phyloP scores from a whole-genome alignment of 1,140 invertebrate genomes.

The Episyrphus balteatus region DNA sequence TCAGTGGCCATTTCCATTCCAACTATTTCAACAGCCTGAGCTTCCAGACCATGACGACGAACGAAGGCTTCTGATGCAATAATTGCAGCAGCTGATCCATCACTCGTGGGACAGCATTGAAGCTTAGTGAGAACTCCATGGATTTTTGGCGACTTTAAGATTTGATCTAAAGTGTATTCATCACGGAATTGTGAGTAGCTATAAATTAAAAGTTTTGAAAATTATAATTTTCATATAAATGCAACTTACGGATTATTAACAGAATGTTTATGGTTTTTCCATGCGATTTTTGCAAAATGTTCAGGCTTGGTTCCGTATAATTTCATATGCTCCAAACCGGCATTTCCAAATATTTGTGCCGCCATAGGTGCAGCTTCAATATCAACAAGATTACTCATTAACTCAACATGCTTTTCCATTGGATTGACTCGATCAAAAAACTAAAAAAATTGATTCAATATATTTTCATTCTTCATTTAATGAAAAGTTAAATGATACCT shows the following conservation, averaged over 20 bases:
- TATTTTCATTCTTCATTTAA: background rate
- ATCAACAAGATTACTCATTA: conserved; percentile 73
- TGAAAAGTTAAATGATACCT: conserved; percentile 38
- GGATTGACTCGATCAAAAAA: conserved; percentile 86
- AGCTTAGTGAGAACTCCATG: conserved; percentile 87
- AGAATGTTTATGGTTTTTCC: conserved; percentile 96
- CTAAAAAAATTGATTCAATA: conserved; percentile 25
- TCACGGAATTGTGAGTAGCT: conserved; percentile 85
- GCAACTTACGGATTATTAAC: conserved; percentile 78
- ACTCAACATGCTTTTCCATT: conserved; percentile 81
- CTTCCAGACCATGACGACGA: conserved; percentile 62
- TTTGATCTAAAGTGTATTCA: conserved; percentile 81
- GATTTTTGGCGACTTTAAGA: conserved; percentile 72
- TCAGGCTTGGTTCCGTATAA: conserved; percentile 84
- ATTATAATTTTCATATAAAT: background rate
- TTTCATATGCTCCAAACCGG: conserved; percentile 92
- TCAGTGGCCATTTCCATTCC: conserved; percentile 96
- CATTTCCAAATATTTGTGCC: conserved; percentile 95
- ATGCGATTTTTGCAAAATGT: conserved; percentile 95
- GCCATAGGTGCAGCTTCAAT: conserved; percentile 71
- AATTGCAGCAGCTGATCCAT: conserved; percentile 87
- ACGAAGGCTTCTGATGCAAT: conserved; percentile 89
- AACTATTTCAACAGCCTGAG: conserved; percentile 85
- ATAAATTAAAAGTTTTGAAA: background rate
- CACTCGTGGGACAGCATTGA: conserved; percentile 95